phyloP scores from a whole-genome alignment of 2,888 invertebrate genomes.

The Epistrophe grossulariae region DNA sequence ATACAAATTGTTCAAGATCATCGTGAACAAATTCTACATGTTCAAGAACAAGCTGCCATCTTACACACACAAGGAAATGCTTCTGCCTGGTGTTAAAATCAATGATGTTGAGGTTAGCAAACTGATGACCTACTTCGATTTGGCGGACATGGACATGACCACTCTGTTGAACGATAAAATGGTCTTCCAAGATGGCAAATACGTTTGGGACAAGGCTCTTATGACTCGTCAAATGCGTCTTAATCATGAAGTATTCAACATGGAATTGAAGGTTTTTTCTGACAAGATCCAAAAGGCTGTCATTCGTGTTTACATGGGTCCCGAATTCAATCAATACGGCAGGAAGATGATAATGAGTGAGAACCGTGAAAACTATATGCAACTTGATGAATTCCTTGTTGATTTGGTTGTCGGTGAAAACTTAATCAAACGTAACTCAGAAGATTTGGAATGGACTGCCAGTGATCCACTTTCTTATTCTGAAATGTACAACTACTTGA shows the following conservation, averaged over 20 bases:
- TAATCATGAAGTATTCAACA: constrained; percentile 87
- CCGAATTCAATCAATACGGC: constrained; percentile 86
- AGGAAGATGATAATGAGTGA: constrained; percentile 84
- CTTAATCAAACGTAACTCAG: constrained; percentile 77
- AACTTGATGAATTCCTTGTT: constrained; percentile 86
- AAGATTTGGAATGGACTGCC: constrained; percentile 81
- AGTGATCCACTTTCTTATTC: constrained; percentile 85
- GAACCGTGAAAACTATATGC: constrained; percentile 87
- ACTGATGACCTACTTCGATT: constrained; percentile 89
- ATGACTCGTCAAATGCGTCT: constrained; percentile 87
- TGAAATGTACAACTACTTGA: constrained; percentile 82
- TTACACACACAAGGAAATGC: constrained; percentile 87
- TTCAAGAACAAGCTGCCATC: constrained; percentile 86
- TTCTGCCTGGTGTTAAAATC: constrained; percentile 87
- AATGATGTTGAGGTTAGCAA: constrained; percentile 87
- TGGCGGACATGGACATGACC: constrained; percentile 87
- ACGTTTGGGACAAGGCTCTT: constrained; percentile 80
- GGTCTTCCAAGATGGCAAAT: constrained; percentile 83
- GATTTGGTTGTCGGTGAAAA: constrained; percentile 85
- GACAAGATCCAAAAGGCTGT: constrained; percentile 85
- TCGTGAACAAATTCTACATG: constrained; percentile 85
- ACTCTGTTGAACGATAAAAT: constrained; percentile 86
- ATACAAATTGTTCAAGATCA: constrained; percentile 88
- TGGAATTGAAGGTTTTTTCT: constrained; percentile 86
- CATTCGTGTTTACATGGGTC: constrained; percentile 88